Percentiles rank a stretch among this genome's conserved stretches.
Conservation (phyloP, 2,888 invertebrate species). For the Stegana nigrithorax region DNA sequence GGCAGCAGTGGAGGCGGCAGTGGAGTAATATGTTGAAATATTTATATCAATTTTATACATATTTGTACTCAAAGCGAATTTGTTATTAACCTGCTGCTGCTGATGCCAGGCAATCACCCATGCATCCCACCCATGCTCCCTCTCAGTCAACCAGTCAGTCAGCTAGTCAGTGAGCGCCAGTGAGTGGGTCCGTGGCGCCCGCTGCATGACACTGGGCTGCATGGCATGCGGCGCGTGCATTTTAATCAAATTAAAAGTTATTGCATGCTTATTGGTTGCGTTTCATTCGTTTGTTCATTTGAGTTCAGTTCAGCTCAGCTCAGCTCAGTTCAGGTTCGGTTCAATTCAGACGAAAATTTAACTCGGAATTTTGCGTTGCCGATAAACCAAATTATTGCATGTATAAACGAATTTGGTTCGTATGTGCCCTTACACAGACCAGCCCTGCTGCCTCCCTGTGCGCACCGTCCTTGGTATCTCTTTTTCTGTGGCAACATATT, state of each 20-base stretch:
- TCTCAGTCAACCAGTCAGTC: too few relatives aligned
- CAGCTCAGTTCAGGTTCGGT: neutral
- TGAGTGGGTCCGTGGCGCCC: neutral
- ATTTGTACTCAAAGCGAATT: slow-evolving; percentile 50
- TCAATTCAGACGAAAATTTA: neutral
- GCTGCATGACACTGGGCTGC: slow-evolving; percentile 37
- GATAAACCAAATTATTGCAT: slow-evolving; percentile 55
- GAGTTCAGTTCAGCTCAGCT: too few relatives aligned
- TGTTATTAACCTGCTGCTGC: slow-evolving; percentile 41
- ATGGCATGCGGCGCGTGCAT: slow-evolving; percentile 34
- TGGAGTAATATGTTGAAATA: slow-evolving; percentile 5
- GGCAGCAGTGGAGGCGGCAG: too few relatives aligned
- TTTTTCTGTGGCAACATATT: neutral
- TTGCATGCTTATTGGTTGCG: slow-evolving; percentile 31
- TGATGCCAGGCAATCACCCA: neutral
- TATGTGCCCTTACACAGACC: slow-evolving; percentile 36
- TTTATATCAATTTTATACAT: neutral
- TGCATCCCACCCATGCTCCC: too few relatives aligned
- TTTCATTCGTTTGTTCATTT: neutral
- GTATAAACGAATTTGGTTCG: slow-evolving; percentile 51
- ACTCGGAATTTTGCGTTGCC: slow-evolving; percentile 29
- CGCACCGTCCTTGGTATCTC: neutral
- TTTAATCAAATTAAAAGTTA: slow-evolving; percentile 60
- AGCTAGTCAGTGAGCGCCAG: slow-evolving; percentile 37
- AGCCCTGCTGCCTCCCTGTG: slow-evolving; percentile 13